A percentile compares a stretch with the other conserved stretches of the same genome.
Conservation (phyloP, 1,140 invertebrate genomes). For the Drosophila paulistorum region DNA sequence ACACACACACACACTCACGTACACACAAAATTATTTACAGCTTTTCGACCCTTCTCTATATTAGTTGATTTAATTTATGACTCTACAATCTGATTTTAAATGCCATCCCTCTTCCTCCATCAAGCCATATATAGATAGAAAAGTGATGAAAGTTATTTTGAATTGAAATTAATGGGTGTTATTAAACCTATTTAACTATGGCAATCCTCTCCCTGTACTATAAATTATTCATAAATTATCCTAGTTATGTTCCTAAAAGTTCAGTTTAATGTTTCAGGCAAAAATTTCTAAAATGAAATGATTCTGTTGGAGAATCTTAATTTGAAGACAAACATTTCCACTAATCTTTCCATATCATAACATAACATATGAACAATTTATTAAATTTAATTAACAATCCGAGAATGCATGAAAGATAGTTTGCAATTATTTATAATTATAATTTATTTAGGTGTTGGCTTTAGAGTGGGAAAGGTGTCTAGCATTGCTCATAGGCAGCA, state of each 20-base stretch:
- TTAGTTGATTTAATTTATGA: conserved; percentile 41
- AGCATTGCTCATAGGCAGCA: too few species aligned
- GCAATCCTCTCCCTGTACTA: too few species aligned
- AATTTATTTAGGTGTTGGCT: not conserved
- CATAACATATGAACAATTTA: too few species aligned
- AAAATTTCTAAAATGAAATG: too few species aligned
- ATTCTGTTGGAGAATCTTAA: too few species aligned
- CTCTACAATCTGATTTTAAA: conserved; percentile 38
- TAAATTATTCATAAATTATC: too few species aligned
- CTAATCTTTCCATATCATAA: too few species aligned
- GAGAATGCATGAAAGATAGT: not conserved
- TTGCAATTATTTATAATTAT: not conserved
- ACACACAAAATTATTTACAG: conserved; percentile 12
- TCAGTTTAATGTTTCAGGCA: too few species aligned
- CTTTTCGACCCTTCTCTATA: conserved; percentile 20
- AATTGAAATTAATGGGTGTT: conserved; percentile 7
- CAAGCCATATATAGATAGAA: not conserved
- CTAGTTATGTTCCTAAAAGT: too few species aligned
- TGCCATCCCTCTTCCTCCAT: not conserved
- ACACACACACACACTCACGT: too few species aligned
- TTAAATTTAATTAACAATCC: too few species aligned
- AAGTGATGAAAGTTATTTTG: conserved; percentile 9
- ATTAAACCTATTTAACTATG: not conserved
- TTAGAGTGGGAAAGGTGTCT: conserved; percentile 17
- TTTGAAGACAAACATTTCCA: too few species aligned